Base-by-base conservation (phyloP, 30 jellyfish, hydroid and myxozoan species). In the Aurelia sp. region DNA sequence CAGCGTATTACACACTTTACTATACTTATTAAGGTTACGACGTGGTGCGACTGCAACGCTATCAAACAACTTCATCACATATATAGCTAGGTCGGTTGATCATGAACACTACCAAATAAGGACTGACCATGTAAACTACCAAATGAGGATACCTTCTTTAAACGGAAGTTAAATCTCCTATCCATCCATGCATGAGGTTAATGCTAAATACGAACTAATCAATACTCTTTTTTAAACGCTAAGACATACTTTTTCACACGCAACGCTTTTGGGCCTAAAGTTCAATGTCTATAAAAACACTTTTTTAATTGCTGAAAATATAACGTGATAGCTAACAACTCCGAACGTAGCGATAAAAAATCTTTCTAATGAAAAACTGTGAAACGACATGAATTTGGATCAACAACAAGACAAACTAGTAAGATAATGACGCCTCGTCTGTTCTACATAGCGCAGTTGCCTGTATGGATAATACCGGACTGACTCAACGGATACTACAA, bases 241-340 rank as follows among this genome's bases (percentile, higher is more conserved):
- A 48, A 81, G 91, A 81, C 53, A 81, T 70, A 70, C 71, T 60
- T 62, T 60, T 62, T 70, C 59, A 20, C 79, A 82, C 92, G 62
- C 92, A 71, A 82, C 92, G 69, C 51, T 22, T 69, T 64, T 62
- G 82, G 92, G 79, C 75, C 89, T 79, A 79, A 79, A 74, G 48
- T 62, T 48, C 86, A 74, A 69, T 62, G 87, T 40, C 87, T 76
- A 76, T 76, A 76, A 76, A 76, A 76, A 76, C 87, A 58, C 74
- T 59, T 58, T 10, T 44, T 60, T 76, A 76, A 53, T 76, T 71
- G 61, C 52, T 74, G 72, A 74, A 76, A 76, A 76, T 76, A 76
- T 76, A 76, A 76, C 87, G 76, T 76, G 87, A 59, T 63, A 69
- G 44, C 44, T 21, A 64, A 64, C 33, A 69, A 23, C 62, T 23